A percentile compares a stretch with the other conserved stretches of the same genome.
These are phyloP conservation scores for Lithobates pipiens DNA, from an alignment of 2,797 vertebrate species.

Conservation along the genomic window DNA sequence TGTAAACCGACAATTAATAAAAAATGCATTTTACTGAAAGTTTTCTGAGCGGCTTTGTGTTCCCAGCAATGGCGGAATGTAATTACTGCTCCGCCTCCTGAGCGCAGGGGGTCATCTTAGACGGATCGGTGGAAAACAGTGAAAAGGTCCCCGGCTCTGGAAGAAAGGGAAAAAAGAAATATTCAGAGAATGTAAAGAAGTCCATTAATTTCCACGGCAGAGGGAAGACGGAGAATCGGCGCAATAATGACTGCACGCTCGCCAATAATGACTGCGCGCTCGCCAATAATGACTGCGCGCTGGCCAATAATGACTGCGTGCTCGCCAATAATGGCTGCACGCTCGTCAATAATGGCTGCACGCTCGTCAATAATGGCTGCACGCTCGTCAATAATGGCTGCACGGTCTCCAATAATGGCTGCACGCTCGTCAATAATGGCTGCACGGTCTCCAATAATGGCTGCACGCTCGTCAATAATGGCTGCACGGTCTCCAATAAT, in stretches of 20 bases:
- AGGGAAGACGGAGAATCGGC: no score
- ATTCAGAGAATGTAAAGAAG: neutral
- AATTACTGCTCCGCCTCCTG: neutral
- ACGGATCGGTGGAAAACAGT: slow-evolving; percentile 20
- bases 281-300: neutral
- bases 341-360: neutral
- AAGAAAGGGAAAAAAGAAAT: neutral
- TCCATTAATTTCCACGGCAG: neutral
- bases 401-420: no score
- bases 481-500: no score
- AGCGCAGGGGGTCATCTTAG: slow-evolving; percentile 20
- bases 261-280: no score
- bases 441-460: no score
- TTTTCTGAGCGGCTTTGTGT: neutral
- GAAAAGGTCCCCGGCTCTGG: slow-evolving; percentile 21
- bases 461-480: neutral
- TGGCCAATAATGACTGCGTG: no score
- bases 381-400: neutral
- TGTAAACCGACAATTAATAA: neutral
- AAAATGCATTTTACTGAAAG: neutral
- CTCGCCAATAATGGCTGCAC: neutral
- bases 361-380: neutral
- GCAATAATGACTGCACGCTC: neutral
- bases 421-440: neutral
- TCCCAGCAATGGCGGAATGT: neutral